These are phyloP conservation scores for Euphydryas editha DNA, from an alignment of 2,888 invertebrate genomes.

Conservation along the genomic window DNA sequence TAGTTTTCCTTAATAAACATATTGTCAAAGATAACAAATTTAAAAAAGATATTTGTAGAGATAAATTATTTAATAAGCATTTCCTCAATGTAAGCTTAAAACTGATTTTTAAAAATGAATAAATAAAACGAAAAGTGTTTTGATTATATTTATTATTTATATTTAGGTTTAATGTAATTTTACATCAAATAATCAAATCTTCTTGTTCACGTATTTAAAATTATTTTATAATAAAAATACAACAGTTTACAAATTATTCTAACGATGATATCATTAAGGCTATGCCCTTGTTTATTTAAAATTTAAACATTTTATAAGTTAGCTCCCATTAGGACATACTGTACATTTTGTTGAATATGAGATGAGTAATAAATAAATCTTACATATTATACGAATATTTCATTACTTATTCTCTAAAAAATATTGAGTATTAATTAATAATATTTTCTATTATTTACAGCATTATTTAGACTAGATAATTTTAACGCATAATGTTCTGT, in stretches of 20 bases:
- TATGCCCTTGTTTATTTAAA: constrained; percentile 22
- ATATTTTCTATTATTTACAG: constrained; percentile 37
- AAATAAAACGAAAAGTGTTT: constrained; percentile 32
- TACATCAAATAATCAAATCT: constrained; percentile 26
- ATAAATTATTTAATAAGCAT: too few relatives aligned
- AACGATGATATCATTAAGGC: constrained; percentile 15
- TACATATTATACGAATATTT: constrained; percentile 25
- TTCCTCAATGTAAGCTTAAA: not conserved
- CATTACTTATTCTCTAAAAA: constrained; percentile 29
- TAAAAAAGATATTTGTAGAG: too few relatives aligned
- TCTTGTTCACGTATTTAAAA: constrained; percentile 26
- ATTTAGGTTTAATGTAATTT: constrained; percentile 35
- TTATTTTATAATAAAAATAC: constrained; percentile 21
- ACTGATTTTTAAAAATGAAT: not conserved
- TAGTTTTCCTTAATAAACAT: too few relatives aligned
- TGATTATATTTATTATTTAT: constrained; percentile 34
- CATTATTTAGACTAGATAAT: constrained; percentile 31
- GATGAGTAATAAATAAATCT: constrained; percentile 19
- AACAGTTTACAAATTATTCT: constrained; percentile 20
- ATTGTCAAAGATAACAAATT: too few relatives aligned
- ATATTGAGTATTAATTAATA: constrained; percentile 30
- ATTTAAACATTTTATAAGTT: constrained; percentile 7
- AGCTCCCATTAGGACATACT: constrained; percentile 24
- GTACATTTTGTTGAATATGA: constrained; percentile 35
- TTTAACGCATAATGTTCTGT: constrained; percentile 36